Evolutionary conservation across 2,888 invertebrate species (phyloP), one percentile per base, ranked within the genome.

Genomic region (Laspeyria flexula): DNA sequence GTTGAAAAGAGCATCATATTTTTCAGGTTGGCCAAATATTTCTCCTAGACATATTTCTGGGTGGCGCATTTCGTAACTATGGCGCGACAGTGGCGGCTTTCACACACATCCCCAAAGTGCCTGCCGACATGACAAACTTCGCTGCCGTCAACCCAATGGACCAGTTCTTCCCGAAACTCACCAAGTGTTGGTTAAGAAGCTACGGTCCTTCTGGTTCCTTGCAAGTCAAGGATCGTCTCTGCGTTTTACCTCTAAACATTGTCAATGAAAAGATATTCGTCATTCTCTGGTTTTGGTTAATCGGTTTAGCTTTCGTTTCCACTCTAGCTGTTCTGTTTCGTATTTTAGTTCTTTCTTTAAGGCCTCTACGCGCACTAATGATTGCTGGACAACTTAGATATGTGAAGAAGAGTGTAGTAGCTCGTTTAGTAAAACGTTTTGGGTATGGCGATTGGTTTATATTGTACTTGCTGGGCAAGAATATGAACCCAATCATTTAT

Each of bases 231-330:
- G 95, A 96, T 71, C 93, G 94, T 0, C 88, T 96, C 0, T 97
- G 97, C 67, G 92, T 96, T n/a, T 85, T 97, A 10, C 95, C 96
- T 0, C 73, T 96, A 6, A 97, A 97, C 73, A 95, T 96, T 60
- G 93, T 97, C 34, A 96, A 97, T 74, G 96, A 96, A 75, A 97
- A 96, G 78, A 94, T 96, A 60, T 96, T 96, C 71, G 90, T 95
- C 0, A 93, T 96, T 40, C 82, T 96, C 0, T 96, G 96, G 95
- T 94, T 95, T 76, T 96, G 97, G 95, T 92, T 96, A 10, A 88
- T 95, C 16, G 78, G 95, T 35, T 89, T 97, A 42, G 88, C 95
- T 0, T 73, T 94, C 3, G 65, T 95, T 12, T 94, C 96, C 0
- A 88, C 93, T 3, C 58, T 95, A 3, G 94, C 95, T 39, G 80